Conservation (phyloP, 2,113 vertebrate species). For the Odontesthes bonariensis region DNA sequence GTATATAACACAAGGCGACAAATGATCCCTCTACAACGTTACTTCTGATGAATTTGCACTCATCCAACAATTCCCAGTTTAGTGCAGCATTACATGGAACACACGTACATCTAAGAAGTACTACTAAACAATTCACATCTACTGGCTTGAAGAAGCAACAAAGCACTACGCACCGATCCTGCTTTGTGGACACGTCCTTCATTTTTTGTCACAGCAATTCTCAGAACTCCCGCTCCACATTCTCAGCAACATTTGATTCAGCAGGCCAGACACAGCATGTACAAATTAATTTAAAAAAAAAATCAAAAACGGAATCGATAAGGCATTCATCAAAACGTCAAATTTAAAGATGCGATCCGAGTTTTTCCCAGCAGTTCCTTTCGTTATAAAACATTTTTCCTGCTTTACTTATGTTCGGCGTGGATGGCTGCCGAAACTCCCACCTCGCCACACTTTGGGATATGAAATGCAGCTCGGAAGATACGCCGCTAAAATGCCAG, state of each 20-base stretch:
- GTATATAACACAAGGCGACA: slow-evolving; percentile 42
- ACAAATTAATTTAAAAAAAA: slow-evolving; percentile 1
- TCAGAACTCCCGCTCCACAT: background rate
- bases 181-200: slow-evolving; percentile 28
- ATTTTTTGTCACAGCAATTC: slow-evolving; percentile 44
- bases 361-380: background rate
- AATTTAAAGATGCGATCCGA: background rate
- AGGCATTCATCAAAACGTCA: slow-evolving; percentile 25
- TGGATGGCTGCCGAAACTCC: background rate
- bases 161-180: background rate
- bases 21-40: background rate
- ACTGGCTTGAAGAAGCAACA: background rate
- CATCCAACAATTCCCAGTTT: slow-evolving; percentile 9
- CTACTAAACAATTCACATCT: slow-evolving; percentile 7
- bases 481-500: background rate
- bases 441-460: background rate
- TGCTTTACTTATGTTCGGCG: background rate
- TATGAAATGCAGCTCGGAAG: background rate
- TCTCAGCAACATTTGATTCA: slow-evolving; percentile 11
- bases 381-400: background rate
- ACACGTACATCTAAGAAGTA: slow-evolving; percentile 8
- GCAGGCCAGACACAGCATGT: slow-evolving; percentile 16
- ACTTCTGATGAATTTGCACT: slow-evolving; percentile 16
- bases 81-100: slow-evolving; percentile 6
- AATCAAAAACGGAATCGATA: background rate